phyloP scores from a whole-genome alignment of 2,888 invertebrate genomes.

The Leptura quadrifasciata region DNA sequence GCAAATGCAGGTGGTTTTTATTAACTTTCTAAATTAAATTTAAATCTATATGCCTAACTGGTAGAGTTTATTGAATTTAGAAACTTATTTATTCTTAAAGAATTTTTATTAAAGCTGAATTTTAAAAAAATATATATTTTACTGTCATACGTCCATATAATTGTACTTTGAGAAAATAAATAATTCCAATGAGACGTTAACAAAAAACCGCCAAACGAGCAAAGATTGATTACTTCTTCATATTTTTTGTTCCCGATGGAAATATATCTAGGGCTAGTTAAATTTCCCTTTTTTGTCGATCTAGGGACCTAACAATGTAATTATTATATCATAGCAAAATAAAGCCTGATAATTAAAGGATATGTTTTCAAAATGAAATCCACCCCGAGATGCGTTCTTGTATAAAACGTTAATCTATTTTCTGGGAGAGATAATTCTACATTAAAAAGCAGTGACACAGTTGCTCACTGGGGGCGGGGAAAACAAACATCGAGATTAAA shows the following conservation, averaged over 20 bases:
- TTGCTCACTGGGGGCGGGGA: too few species aligned
- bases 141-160: neutral
- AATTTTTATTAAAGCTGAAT: too few species aligned
- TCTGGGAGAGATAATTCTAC: neutral
- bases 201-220: slow-evolving; percentile 3
- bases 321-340: neutral
- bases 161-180: neutral
- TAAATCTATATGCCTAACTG: too few species aligned
- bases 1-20: too few species aligned
- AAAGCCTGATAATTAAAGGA: neutral
- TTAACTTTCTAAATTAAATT: too few species aligned
- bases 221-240: slow-evolving; percentile 4
- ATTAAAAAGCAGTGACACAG: neutral
- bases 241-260: neutral
- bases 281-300: slow-evolving; percentile 2
- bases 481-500: too few species aligned
- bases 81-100: too few species aligned
- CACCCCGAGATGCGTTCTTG: neutral
- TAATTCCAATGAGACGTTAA: slow-evolving; percentile 1
- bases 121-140: neutral
- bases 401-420: neutral
- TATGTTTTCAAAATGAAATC: neutral
- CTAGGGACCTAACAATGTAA: neutral
- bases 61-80: too few species aligned
- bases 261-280: neutral